Evolutionary conservation across 2,888 invertebrate genomes (phyloP).

Genomic region (Clunio marinus): DNA sequence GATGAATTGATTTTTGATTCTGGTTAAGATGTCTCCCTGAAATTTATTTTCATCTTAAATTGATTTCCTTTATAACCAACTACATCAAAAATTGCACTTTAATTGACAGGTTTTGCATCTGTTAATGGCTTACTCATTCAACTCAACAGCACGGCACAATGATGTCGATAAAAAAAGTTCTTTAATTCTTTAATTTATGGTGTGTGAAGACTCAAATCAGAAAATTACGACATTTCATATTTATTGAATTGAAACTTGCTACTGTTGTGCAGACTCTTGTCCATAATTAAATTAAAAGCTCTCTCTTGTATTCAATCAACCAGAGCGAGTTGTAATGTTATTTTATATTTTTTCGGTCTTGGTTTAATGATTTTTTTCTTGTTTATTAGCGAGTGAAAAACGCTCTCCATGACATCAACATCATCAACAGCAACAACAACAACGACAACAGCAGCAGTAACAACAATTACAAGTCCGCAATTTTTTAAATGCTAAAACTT

Average conservation of each 20-base stretch:
- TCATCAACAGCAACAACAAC: not conserved
- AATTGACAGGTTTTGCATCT: slow-evolving; percentile 24
- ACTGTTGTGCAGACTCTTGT: not conserved
- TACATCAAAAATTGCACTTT: too few relatives aligned
- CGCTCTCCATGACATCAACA: too few relatives aligned
- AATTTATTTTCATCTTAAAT: slow-evolving; percentile 15
- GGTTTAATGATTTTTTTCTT: not conserved
- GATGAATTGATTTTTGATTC: slow-evolving; percentile 1
- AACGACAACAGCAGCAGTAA: slow-evolving; percentile 2
- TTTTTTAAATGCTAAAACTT: slow-evolving; percentile 8
- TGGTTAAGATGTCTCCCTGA: slow-evolving; percentile 26
- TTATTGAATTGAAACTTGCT: slow-evolving; percentile 12
- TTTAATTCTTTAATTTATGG: slow-evolving; percentile 11
- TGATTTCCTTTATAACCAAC: slow-evolving; percentile 1
- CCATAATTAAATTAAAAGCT: slow-evolving; percentile 37
- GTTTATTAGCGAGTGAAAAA: not conserved
- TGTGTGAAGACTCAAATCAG: slow-evolving; percentile 20
- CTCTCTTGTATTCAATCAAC: not conserved
- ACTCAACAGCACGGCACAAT: not conserved
- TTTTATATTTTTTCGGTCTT: not conserved
- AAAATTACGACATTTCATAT: slow-evolving; percentile 20
- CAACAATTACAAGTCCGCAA: not conserved
- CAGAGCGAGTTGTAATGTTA: not conserved
- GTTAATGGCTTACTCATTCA: slow-evolving; percentile 5
- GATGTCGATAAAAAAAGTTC: not conserved